Evolutionary conservation across 2,113 vertebrate genomes (phyloP).

Genomic region (Chloropsis hardwickii): DNA sequence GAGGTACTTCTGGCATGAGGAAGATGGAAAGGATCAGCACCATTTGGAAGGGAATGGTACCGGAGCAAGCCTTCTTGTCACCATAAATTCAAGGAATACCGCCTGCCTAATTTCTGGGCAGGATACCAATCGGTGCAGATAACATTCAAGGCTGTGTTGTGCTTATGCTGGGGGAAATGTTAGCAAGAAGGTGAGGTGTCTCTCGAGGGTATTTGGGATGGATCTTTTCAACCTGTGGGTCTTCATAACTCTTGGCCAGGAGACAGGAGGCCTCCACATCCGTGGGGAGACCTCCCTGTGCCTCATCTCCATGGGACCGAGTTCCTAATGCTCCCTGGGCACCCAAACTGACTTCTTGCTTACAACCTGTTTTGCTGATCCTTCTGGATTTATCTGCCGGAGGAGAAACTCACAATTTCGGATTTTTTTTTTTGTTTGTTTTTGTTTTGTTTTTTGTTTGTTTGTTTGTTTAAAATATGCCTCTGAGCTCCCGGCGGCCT

Average conservation of each 20-base stretch:
- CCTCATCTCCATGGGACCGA: not conserved
- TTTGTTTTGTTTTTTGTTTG: not conserved
- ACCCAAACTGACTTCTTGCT: not conserved
- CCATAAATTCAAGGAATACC: not conserved
- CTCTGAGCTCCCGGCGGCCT: slow-evolving; percentile 12
- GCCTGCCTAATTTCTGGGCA: not conserved
- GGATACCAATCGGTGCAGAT: not conserved
- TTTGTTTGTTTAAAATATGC: slow-evolving; percentile 31
- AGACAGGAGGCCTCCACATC: not conserved
- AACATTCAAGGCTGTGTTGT: not conserved
- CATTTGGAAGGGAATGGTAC: not conserved
- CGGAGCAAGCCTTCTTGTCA: not conserved
- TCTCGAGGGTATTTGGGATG: not conserved
- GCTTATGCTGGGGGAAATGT: not conserved
- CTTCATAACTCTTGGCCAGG: not conserved
- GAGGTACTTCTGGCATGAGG: not conserved
- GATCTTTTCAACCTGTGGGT: not conserved
- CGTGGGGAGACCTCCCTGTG: not conserved
- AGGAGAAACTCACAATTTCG: not conserved
- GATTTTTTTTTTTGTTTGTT: not conserved
- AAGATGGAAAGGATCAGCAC: not conserved
- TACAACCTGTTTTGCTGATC: not conserved
- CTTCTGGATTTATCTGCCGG: slow-evolving; percentile 1
- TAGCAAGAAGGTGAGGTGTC: not conserved
- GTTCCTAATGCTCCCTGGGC: not conserved